A percentile compares a stretch with the other conserved stretches of the same genome.
phyloP scores from a whole-genome alignment of 2,113 vertebrate genomes.

The Sphaerodactylus townsendi region DNA sequence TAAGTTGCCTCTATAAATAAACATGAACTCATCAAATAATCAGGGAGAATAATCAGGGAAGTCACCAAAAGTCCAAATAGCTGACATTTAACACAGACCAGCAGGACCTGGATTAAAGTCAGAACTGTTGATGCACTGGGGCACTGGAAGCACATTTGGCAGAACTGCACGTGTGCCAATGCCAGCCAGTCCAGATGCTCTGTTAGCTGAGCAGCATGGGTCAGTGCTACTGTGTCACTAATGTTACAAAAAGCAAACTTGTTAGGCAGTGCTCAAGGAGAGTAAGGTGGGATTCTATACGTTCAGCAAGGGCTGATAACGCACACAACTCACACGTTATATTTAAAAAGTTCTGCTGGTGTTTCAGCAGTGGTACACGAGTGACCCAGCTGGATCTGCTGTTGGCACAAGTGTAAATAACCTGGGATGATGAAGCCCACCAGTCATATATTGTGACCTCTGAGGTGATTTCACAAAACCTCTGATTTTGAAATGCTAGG shows the following conservation, averaged over 20 bases:
- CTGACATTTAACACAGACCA: background rate
- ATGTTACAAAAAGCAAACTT: background rate
- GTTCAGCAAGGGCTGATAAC: no score
- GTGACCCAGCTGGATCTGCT: background rate
- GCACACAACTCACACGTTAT: no score
- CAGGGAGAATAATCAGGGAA: background rate
- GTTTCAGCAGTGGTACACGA: background rate
- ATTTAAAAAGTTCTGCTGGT: no score
- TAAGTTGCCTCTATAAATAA: no score
- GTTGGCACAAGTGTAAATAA: background rate
- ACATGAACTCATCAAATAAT: no score
- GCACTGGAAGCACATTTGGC: background rate
- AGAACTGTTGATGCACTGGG: background rate
- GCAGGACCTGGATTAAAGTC: background rate
- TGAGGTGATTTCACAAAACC: no score
- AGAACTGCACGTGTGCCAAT: background rate
- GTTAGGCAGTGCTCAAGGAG: background rate
- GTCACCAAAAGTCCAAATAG: background rate
- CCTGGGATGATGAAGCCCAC: no score
- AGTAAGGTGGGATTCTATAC: no score
- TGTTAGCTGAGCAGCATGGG: background rate
- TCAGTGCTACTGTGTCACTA: background rate
- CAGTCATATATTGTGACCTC: no score
- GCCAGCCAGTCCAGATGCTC: background rate
- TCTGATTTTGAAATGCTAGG: no score